Conservation (phyloP, 2,797 vertebrate genomes). For the Brachyrhaphis roseni region DNA sequence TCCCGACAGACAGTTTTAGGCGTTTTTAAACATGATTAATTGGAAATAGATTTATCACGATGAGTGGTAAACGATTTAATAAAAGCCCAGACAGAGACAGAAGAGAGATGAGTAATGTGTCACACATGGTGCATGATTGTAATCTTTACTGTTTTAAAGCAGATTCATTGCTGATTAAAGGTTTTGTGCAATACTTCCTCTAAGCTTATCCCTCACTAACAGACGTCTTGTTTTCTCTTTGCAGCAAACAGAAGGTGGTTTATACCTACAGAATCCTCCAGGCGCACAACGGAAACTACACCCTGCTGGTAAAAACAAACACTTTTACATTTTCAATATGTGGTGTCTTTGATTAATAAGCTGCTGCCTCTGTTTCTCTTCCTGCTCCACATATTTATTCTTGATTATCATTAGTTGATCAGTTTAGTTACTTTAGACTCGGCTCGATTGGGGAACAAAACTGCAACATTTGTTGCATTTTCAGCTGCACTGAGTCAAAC, state of each 20-base stretch:
- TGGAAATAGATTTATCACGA: too few relatives aligned
- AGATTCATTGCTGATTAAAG: neutral
- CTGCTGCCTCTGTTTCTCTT: neutral
- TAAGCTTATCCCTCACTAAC: neutral
- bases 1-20: too few relatives aligned
- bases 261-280: slow-evolving; percentile 79
- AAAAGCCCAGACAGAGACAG: neutral
- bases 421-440: neutral
- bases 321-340: neutral
- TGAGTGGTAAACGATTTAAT: too few relatives aligned
- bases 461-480: neutral
- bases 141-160: neutral
- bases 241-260: slow-evolving; percentile 74
- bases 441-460: neutral
- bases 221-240: slow-evolving; percentile 16
- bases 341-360: neutral
- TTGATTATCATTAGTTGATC: neutral
- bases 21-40: too few relatives aligned
- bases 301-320: slow-evolving; percentile 67
- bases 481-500: neutral
- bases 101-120: neutral
- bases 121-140: neutral
- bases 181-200: neutral
- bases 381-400: neutral
- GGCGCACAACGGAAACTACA: slow-evolving; percentile 63